Base-by-base conservation (phyloP, 1,140 invertebrate species). In the Drosophila ananassae region DNA sequence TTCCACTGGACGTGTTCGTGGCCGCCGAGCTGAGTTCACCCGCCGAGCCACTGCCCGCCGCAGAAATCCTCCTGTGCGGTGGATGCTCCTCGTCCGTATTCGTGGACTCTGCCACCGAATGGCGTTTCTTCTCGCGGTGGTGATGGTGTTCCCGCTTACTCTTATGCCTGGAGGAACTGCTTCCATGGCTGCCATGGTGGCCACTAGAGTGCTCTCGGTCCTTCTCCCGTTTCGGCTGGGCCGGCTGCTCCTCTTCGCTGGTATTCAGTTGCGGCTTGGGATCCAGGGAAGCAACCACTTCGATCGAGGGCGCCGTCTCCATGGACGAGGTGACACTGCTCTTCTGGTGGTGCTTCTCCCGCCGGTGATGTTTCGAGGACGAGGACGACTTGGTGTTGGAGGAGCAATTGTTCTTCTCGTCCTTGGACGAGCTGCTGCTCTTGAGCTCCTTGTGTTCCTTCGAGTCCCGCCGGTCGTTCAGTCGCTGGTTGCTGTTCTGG, bases 371-470 rank as follows among this genome's bases (percentile, higher is more conserved):
- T 67, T 90, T 69, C n/a, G 82, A 89, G n/a, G 77, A 62, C 22
- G 69, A 79, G 10, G 54, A 60, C 3, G 74, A 59, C 60, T 83
- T 76, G n/a, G 83, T 69, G 34, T 51, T 52, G 37, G 67, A 48
- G 0, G 50, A 66, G 24, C 73, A 71, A 54, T 48, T 44, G 37
- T 9, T 50, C 37, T 89, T 89, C 7, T 89, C 85, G 2, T 89
- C 84, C 44, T 77, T 76, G 39, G 62, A 44, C 1, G 41, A 67
- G 57, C 67, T 60, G 10, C 61, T 58, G 61, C 47, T 63, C 37
- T 87, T 78, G 58, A 92, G 92, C 83, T 97, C 96, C 92, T 96
- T 96, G 21, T 41, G 39, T 6, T 41, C 39, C 39, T 44, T 44
- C 3, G 44, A 47, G 21, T 47, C 44, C 17, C 44, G 44, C 44